Evolutionary conservation across 2,797 vertebrate species (phyloP), one percentile per base, ranked within the genome.

Genomic region (Galagoides demidoff): DNA sequence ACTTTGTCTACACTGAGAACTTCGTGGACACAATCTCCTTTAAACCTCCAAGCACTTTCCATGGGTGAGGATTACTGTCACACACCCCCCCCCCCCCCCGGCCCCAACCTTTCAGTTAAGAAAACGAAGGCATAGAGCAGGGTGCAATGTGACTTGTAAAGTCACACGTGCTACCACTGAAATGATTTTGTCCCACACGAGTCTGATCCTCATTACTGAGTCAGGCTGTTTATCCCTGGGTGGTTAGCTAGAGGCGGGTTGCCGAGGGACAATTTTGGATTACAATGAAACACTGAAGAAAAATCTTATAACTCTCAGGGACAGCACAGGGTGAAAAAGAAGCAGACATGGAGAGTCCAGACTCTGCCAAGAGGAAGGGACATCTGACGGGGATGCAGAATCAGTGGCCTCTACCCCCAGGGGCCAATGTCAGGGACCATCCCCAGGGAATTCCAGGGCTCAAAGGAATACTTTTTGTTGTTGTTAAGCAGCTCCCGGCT

Each of bases 181-280:
- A 64, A 82, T 64, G 71, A 66, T 22, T 79, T 43, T 55, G 71
- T 92, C 93, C 64, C 66, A 9, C 52, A 31, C 0, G 13, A 77
- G 87, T 61, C 95, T 95, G 93, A 86, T n/a, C 70, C 66, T 96
- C 70, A 76, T 84, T 70, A 76, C 87, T 84, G 84, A 92, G 92
- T 89, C 92, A 92, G 68, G 17, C 52, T 63, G 66, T 74, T 68
- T 68, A 71, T 74, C 66, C 92, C 93, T 94, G 19, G 85, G 68
- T 88, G 68, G 74, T 89, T 89, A 82, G 79, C 79, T 23, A 74
- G 78, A 87, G 84, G 64, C 34, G 37, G 86, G 91, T 83, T 92
- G 74, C 86, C 59, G 20, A 83, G 83, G 86, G 95, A 94, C 84
- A 55, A 89, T 91, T 94, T 71, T 93, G 93, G 81, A 88, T 45